A percentile compares a stretch with the other conserved stretches of the same genome.
These are phyloP conservation scores for Coccyzus lansbergi DNA, from an alignment of 2,797 vertebrate genomes.

Conservation along the genomic window DNA sequence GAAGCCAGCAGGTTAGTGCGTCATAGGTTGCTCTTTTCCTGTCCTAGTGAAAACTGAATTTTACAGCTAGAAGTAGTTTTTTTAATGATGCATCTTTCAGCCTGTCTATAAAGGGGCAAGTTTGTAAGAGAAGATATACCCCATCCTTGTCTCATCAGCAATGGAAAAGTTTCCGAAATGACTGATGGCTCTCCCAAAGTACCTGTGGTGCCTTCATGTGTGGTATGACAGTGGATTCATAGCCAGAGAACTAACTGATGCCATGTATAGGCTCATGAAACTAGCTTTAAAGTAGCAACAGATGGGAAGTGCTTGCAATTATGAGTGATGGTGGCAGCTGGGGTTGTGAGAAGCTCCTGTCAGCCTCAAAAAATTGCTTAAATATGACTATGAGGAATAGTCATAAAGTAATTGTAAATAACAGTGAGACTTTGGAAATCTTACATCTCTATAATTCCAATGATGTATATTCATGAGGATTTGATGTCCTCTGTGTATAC, in stretches of 20 bases:
- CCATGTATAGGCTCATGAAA: neutral
- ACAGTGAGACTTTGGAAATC: neutral
- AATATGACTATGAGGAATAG: neutral
- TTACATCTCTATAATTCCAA: neutral
- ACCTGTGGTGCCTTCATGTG: neutral
- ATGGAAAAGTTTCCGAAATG: neutral
- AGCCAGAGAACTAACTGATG: neutral
- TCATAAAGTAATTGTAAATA: neutral
- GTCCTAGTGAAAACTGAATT: neutral
- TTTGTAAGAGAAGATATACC: neutral
- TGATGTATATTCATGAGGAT: neutral
- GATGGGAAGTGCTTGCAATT: slow-evolving; percentile 3
- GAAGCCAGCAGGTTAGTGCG: fast-evolving
- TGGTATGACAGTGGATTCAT: neutral
- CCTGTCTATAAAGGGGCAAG: neutral
- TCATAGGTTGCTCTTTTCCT: neutral
- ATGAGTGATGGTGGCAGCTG: neutral
- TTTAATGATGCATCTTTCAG: neutral
- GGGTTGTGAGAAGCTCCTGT: neutral
- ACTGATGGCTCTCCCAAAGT: neutral
- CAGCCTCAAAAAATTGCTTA: neutral
- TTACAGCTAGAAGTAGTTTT: neutral
- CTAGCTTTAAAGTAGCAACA: neutral
- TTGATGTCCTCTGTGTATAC: neutral
- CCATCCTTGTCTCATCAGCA: neutral